These are phyloP conservation scores for Diaphora mendica DNA, from an alignment of 2,888 invertebrate genomes.

Conservation along the genomic window DNA sequence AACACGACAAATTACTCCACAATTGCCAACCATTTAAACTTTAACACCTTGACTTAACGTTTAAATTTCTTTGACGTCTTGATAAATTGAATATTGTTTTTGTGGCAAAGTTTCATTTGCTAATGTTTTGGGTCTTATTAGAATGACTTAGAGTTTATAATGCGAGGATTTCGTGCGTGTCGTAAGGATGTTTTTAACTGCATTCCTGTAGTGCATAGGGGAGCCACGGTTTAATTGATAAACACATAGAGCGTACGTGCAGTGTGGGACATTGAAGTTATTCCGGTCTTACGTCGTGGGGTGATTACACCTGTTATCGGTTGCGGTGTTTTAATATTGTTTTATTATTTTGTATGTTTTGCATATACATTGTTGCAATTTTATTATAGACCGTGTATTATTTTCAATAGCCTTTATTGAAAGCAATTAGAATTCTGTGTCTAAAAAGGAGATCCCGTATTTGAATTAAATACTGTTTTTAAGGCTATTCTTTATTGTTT, in stretches of 20 bases:
- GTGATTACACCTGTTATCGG: constrained; percentile 44
- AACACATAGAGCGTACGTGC: constrained; percentile 66
- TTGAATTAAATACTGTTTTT: not conserved
- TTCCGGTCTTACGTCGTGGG: constrained; percentile 35
- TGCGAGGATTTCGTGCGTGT: constrained; percentile 23
- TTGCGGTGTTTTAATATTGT: constrained; percentile 11
- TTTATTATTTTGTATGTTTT: not conserved
- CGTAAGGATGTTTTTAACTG: constrained; percentile 31
- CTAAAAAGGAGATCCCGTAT: not conserved
- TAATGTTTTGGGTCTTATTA: constrained; percentile 21
- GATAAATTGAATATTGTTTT: constrained; percentile 52
- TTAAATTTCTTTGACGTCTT: constrained; percentile 63
- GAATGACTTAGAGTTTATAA: constrained; percentile 38
- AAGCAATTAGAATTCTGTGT: not conserved
- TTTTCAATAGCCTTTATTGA: not conserved
- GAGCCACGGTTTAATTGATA: constrained; percentile 74
- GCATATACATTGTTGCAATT: not conserved
- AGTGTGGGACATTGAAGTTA: constrained; percentile 42
- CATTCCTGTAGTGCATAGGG: constrained; percentile 64
- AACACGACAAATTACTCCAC: constrained; percentile 60
- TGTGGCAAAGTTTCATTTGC: constrained; percentile 30
- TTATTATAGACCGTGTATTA: not conserved
- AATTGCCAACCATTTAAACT: constrained; percentile 62
- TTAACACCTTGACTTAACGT: constrained; percentile 64
- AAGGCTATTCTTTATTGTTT: not conserved